A percentile compares a stretch with the other conserved stretches of the same genome.
These are phyloP conservation scores for Blastomussa wellsi DNA, from an alignment of 92 coral and sea anemone genomes.

Conservation along the genomic window DNA sequence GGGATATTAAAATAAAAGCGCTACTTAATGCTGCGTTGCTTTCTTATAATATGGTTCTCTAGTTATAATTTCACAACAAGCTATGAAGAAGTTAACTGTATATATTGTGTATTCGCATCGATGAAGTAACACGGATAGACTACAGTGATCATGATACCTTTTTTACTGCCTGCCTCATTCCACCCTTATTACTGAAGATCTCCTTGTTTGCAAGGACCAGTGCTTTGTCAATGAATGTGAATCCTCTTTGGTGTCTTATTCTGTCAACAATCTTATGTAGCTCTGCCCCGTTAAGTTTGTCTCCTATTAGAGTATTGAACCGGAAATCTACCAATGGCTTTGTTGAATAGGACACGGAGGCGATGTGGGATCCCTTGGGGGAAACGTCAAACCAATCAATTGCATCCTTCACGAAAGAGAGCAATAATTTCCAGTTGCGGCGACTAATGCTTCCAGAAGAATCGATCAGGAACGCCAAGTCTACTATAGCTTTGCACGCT, in stretches of 20 bases:
- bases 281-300: conserved; percentile 46
- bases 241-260: conserved; percentile 66
- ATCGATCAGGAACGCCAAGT: conserved; percentile 68
- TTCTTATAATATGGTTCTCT: too few species aligned
- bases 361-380: conserved; percentile 74
- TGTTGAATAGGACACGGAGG: conserved; percentile 63
- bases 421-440: conserved; percentile 56
- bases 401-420: conserved; percentile 51
- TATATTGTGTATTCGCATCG: too few species aligned
- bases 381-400: conserved; percentile 57
- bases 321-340: conserved; percentile 57
- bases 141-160: conserved; percentile 42
- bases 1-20: too few species aligned
- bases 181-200: conserved; percentile 64
- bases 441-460: conserved; percentile 74
- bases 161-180: conserved; percentile 75
- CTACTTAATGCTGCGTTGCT: too few species aligned
- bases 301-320: conserved; percentile 66
- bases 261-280: conserved; percentile 53
- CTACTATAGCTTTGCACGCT: conserved; percentile 54
- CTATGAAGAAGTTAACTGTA: too few species aligned
- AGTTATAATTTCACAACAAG: too few species aligned
- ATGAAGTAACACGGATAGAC: too few species aligned
- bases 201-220: conserved; percentile 60
- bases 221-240: conserved; percentile 66